Evolutionary conservation across 2,113 vertebrate genomes (phyloP).

Genomic region (Oncorhynchus tshawytscha): DNA sequence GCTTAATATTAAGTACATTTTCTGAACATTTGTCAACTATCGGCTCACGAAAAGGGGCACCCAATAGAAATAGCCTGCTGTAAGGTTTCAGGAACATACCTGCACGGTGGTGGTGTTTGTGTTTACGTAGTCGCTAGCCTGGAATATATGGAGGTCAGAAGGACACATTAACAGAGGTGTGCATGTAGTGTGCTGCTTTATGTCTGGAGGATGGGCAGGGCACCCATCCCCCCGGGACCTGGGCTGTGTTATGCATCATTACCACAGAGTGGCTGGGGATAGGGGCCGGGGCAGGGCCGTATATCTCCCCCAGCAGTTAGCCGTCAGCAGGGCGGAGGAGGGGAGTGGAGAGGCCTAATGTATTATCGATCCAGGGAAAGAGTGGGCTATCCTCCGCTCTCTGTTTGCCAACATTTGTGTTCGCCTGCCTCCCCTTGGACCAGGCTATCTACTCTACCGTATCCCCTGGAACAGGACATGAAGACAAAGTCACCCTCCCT

Average conservation of each 20-base stretch:
- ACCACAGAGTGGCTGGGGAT: neutral
- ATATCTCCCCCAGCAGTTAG: neutral
- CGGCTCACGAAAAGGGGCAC: too few relatives aligned
- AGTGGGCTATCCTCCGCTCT: neutral
- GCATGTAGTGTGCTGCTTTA: neutral
- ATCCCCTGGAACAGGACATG: neutral
- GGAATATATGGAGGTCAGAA: too few relatives aligned
- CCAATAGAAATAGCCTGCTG: too few relatives aligned
- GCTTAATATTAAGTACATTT: neutral
- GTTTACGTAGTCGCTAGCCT: too few relatives aligned
- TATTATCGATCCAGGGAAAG: constrained; percentile 37
- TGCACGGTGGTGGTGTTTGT: too few relatives aligned
- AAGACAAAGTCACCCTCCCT: neutral
- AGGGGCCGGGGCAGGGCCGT: neutral
- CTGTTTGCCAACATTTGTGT: neutral
- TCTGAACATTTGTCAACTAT: too few relatives aligned
- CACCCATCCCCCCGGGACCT: too few relatives aligned
- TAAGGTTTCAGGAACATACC: too few relatives aligned
- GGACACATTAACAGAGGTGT: neutral
- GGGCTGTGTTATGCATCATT: neutral
- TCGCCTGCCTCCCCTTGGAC: neutral
- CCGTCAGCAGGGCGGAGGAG: neutral
- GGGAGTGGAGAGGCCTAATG: constrained; percentile 21
- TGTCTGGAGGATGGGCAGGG: neutral
- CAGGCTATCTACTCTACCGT: neutral